Conservation (phyloP, 1,140 invertebrate species). For the Lithobius niger region DNA sequence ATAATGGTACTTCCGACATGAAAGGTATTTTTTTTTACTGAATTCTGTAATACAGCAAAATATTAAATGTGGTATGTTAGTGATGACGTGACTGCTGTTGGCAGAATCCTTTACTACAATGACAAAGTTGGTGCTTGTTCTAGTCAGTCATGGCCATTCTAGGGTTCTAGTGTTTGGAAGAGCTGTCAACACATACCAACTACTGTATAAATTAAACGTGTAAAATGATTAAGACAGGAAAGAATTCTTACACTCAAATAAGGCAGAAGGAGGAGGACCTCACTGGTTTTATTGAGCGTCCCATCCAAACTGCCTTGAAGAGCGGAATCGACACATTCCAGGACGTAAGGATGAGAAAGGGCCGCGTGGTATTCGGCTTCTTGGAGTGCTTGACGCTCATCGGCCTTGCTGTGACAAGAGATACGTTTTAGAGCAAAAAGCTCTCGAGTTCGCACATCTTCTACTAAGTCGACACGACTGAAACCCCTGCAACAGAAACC, state of each 20-base stretch:
- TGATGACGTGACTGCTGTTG: no score
- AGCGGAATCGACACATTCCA: constrained; percentile 55
- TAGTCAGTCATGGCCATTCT: no score
- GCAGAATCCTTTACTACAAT: no score
- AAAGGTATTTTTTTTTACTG: no score
- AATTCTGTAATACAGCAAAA: no score
- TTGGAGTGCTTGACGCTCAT: constrained; percentile 53
- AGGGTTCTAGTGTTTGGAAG: no score
- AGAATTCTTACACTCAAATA: constrained; percentile 52
- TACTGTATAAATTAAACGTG: no score
- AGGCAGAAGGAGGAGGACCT: constrained; percentile 61
- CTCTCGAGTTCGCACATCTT: constrained; percentile 53
- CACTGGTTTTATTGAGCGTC: constrained; percentile 50
- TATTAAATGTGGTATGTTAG: no score
- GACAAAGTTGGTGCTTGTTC: no score
- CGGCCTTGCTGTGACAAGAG: constrained; percentile 59
- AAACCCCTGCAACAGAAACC: constrained; percentile 71
- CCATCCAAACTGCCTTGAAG: constrained; percentile 48
- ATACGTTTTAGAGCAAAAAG: constrained; percentile 70
- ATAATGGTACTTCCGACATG: no score
- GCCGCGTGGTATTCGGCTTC: constrained; percentile 61
- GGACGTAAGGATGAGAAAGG: constrained; percentile 60
- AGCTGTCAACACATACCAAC: no score
- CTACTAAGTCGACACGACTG: constrained; percentile 62
- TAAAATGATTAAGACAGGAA: no score